Evolutionary conservation across 2,797 vertebrate genomes (phyloP).

Genomic region (Trichosurus vulpecula): DNA sequence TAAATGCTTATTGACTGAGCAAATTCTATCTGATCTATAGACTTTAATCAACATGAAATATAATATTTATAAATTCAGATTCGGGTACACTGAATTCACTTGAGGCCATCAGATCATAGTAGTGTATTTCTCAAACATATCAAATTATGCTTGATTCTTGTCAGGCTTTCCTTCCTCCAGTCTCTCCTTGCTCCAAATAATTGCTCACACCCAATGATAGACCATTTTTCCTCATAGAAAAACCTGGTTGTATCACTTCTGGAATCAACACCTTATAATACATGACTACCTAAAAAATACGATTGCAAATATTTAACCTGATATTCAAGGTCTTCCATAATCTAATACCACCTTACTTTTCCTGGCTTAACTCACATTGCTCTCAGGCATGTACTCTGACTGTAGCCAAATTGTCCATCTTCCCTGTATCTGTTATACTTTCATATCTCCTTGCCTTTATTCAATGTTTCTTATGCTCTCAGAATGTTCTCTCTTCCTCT

Average conservation of each 20-base stretch:
- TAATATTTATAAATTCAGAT: not conserved
- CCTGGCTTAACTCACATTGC: not conserved
- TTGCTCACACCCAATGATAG: not conserved
- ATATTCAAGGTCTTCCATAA: not conserved
- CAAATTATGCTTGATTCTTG: not conserved
- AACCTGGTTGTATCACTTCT: not conserved
- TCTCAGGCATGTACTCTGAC: not conserved
- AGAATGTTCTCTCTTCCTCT: not conserved
- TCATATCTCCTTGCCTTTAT: not conserved
- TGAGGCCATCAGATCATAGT: not conserved
- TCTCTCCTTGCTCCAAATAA: not conserved
- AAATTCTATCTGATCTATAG: not conserved
- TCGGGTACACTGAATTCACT: not conserved
- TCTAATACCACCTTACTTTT: not conserved
- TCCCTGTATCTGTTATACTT: not conserved
- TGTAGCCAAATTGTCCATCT: not conserved
- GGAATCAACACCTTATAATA: not conserved
- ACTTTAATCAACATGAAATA: conserved; percentile 2
- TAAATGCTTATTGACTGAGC: not conserved
- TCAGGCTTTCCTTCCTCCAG: not conserved
- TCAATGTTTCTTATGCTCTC: not conserved
- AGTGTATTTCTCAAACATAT: not conserved
- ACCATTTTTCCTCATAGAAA: not conserved
- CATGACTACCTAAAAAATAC: not conserved
- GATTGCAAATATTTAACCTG: not conserved